These are phyloP conservation scores for Pheosia gnoma DNA, from an alignment of 2,888 invertebrate genomes.

Conservation along the genomic window DNA sequence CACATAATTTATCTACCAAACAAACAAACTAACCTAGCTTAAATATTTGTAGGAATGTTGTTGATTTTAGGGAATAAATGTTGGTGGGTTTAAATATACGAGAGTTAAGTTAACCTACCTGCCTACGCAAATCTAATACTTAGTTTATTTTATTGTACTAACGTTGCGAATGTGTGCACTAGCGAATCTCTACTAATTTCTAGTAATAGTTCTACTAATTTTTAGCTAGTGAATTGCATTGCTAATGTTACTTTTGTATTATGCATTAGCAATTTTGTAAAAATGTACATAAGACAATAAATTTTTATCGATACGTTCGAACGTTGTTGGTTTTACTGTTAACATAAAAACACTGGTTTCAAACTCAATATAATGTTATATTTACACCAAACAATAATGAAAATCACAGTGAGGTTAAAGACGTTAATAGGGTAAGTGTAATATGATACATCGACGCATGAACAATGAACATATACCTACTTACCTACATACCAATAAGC, in stretches of 20 bases:
- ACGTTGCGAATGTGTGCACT: background rate
- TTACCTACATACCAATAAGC: background rate
- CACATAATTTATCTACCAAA: background rate
- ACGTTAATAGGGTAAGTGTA: constrained; percentile 54
- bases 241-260: background rate
- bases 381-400: constrained; percentile 75
- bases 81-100: no score
- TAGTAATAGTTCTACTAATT: no score
- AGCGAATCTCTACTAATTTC: background rate
- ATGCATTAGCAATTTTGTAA: constrained; percentile 26
- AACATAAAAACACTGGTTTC: constrained; percentile 40
- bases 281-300: constrained; percentile 33
- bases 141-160: no score
- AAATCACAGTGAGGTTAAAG: constrained; percentile 76
- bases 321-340: constrained; percentile 20
- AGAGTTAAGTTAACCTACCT: no score
- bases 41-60: no score
- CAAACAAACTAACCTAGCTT: background rate
- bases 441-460: no score
- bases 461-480: background rate
- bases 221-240: background rate
- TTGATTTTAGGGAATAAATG: no score
- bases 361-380: constrained; percentile 71
- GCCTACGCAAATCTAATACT: no score
- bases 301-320: constrained; percentile 22